phyloP scores from a whole-genome alignment of 2,113 vertebrate species.

The Corynorhinus townsendii region DNA sequence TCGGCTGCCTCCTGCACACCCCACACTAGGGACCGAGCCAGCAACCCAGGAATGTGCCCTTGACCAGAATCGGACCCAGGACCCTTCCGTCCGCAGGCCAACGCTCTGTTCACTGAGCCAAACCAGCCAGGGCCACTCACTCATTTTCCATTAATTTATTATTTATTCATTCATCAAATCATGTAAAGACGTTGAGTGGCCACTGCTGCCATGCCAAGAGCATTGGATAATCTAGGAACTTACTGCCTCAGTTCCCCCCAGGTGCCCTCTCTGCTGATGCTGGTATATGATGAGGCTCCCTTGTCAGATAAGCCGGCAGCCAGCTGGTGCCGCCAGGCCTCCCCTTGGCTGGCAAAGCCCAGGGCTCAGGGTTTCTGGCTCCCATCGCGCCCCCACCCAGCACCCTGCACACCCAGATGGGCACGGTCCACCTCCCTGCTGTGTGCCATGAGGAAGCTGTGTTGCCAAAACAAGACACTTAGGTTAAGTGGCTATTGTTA shows the following conservation, averaged over 20 bases:
- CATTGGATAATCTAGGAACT: neutral
- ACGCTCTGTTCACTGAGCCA: too few relatives aligned
- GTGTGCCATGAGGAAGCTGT: slow-evolving; percentile 41
- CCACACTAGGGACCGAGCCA: too few relatives aligned
- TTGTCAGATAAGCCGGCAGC: neutral
- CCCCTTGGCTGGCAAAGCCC: neutral
- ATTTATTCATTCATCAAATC: neutral
- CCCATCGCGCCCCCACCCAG: neutral
- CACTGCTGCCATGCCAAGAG: neutral
- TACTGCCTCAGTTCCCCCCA: neutral
- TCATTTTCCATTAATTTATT: neutral
- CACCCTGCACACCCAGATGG: neutral
- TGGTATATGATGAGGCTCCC: too few relatives aligned
- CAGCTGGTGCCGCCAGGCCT: neutral
- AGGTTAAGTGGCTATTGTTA: slow-evolving; percentile 45
- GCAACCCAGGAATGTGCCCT: too few relatives aligned
- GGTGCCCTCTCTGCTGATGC: neutral
- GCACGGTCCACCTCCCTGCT: neutral
- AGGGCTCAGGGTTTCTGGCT: neutral
- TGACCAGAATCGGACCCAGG: too few relatives aligned
- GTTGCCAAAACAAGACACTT: slow-evolving; percentile 59
- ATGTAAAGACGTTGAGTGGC: neutral
- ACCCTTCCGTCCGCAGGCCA: too few relatives aligned
- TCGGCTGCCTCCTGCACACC: too few relatives aligned
- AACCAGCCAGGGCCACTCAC: too few relatives aligned